Percentiles rank a stretch among this genome's conserved stretches.
phyloP scores from a whole-genome alignment of 1,140 invertebrate species.

The Rhopalosiphum maidis region DNA sequence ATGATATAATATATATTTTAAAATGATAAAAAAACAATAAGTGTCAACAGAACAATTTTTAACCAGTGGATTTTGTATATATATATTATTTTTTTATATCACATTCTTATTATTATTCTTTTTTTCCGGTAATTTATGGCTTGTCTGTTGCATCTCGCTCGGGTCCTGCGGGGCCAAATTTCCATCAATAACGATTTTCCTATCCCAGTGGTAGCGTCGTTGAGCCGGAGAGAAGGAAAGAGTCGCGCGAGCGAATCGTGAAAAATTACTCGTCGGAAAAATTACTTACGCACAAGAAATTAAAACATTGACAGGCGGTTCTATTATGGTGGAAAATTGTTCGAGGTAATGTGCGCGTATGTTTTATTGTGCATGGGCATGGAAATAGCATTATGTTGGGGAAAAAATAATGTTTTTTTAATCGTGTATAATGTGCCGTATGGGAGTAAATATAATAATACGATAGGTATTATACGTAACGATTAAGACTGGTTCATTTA shows the following conservation, averaged over 20 bases:
- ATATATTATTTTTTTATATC: conserved; percentile 39
- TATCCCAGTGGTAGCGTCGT: background rate
- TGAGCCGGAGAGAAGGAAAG: background rate
- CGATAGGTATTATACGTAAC: background rate
- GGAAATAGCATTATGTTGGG: background rate
- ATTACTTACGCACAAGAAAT: background rate
- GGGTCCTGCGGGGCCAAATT: background rate
- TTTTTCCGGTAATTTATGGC: conserved; percentile 28
- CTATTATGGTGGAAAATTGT: background rate
- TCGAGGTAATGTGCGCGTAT: background rate
- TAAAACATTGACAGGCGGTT: background rate
- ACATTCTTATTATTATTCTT: conserved; percentile 27
- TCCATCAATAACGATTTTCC: background rate
- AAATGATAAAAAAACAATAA: conserved; percentile 14
- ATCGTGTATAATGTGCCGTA: background rate
- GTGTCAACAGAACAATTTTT: conserved; percentile 39
- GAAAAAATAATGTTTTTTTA: background rate
- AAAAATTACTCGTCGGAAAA: conserved; percentile 13
- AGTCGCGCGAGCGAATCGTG: background rate
- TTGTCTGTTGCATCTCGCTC: conserved; percentile 3
- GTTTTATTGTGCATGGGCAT: background rate
- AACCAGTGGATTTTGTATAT: conserved; percentile 33
- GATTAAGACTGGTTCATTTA: background rate
- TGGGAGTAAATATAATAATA: background rate
- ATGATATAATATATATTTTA: background rate